Conservation (phyloP, 2,113 vertebrate species). For the Sporophila hypoxantha region DNA sequence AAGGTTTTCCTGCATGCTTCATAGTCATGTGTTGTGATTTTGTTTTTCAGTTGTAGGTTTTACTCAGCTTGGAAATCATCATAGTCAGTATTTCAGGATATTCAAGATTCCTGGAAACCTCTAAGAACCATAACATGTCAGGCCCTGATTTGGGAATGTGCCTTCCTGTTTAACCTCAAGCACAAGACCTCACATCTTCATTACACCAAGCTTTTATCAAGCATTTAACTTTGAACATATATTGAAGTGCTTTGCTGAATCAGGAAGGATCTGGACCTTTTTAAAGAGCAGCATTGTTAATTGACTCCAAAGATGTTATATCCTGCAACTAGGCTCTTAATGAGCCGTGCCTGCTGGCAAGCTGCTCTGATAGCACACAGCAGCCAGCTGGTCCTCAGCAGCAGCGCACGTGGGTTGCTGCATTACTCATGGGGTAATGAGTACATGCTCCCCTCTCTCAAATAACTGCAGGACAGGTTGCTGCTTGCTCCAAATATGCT, state of each 20-base stretch:
- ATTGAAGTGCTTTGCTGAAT: background rate
- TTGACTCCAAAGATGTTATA: background rate
- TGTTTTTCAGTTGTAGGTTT: background rate
- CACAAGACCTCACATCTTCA: conserved; percentile 1
- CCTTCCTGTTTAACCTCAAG: conserved; percentile 10
- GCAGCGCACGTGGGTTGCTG: background rate
- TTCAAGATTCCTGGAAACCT: conserved; percentile 20
- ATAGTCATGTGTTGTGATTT: background rate
- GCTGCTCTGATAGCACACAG: background rate
- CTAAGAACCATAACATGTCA: background rate
- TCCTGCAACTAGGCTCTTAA: background rate
- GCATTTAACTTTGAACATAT: background rate
- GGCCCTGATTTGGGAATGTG: background rate
- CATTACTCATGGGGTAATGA: background rate
- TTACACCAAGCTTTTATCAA: background rate
- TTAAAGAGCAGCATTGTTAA: background rate
- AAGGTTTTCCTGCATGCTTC: background rate
- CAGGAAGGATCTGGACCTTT: background rate
- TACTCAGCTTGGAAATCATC: background rate
- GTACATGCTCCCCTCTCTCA: background rate
- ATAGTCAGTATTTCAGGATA: conserved; percentile 5
- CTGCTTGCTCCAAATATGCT: background rate
- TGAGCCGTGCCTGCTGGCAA: background rate
- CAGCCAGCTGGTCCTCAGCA: background rate
- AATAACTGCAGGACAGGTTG: background rate